Conservation (phyloP, 2,888 invertebrate genomes). For the Gryllus longicercus region DNA sequence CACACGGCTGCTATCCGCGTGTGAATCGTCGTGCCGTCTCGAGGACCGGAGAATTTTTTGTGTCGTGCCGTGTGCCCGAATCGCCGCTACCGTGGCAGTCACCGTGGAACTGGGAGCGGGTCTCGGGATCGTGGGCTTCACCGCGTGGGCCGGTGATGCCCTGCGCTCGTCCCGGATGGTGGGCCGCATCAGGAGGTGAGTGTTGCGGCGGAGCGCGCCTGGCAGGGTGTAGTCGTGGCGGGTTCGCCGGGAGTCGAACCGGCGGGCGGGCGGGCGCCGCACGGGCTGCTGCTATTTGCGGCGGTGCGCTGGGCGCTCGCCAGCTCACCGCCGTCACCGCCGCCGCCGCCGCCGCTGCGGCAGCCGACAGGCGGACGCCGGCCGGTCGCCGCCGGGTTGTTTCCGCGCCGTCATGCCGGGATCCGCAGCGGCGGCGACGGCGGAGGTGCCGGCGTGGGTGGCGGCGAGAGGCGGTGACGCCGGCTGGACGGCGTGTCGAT, state of each 20-base stretch:
- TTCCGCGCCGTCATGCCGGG: too few species aligned
- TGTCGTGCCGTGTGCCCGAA: too few species aligned
- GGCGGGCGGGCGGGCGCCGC: neutral
- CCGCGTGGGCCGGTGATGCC: neutral
- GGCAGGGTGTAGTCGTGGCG: neutral
- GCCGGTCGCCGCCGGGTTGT: too few species aligned
- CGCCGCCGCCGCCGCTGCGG: too few species aligned
- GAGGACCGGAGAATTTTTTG: too few species aligned
- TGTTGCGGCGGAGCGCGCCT: neutral
- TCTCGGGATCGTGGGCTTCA: slow-evolving; percentile 1
- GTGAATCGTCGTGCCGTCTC: too few species aligned
- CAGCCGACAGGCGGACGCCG: too few species aligned
- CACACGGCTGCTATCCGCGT: too few species aligned
- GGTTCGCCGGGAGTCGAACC: neutral
- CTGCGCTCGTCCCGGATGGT: neutral
- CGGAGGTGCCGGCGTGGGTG: too few species aligned
- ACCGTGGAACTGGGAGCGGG: slow-evolving; percentile 17
- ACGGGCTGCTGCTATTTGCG: neutral
- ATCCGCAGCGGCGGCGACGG: too few species aligned
- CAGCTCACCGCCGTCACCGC: neutral
- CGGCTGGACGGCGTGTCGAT: too few species aligned
- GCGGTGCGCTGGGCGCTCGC: neutral
- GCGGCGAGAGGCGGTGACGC: too few species aligned
- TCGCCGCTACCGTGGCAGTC: neutral
- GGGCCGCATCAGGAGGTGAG: slow-evolving; percentile 17